Base-by-base conservation (phyloP, 1,140 invertebrate genomes). In the Drosophila sturtevanti region DNA sequence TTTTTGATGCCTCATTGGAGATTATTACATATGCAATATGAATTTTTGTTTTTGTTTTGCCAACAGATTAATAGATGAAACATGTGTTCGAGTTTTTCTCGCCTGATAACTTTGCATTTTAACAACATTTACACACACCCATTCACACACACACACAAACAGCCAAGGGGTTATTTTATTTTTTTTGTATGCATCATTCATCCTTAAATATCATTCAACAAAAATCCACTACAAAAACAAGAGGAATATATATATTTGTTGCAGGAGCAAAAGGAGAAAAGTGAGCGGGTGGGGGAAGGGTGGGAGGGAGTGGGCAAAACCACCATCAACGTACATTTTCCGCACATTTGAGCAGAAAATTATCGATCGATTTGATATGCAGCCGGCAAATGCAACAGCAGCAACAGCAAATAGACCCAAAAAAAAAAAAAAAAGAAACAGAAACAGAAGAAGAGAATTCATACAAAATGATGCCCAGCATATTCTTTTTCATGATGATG, bases 321-420 rank as follows among this genome's bases (percentile, higher is more conserved):
- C 55, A 41, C 22, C 76, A 76, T 76, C 76, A 87, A 87, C 76
- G 84, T 72, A 89, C 41, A 89, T 89, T 89, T 89, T 89, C 84
- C 67, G 84, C 84, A 89, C 84, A 89, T 89, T 89, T 89, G 84
- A 89, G 84, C 84, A 72, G 84, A 89, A 89, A 89, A 89, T 89
- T 89, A 89, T 89, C 80, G 84, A 89, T 89, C 80, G 84, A 89
- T 89, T 89, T 89, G 87, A 82, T 68, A 89, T 87, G 73, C 73
- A 80, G 63, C 58, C 6, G 10, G 14, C 34, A n/a, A 82, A 72
- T 89, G 81, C 82, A 86, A 81, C 81, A 80, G 69, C 72, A 67
- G 64, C 77, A 1, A 34, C 10, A n/a, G 74, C 78, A 86, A 86
- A 81, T 86, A 86, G 69, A 80, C 63, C 56, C 64, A 67, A 65